phyloP scores from a whole-genome alignment of 1,140 invertebrate genomes.

The Aleiodes sp. region DNA sequence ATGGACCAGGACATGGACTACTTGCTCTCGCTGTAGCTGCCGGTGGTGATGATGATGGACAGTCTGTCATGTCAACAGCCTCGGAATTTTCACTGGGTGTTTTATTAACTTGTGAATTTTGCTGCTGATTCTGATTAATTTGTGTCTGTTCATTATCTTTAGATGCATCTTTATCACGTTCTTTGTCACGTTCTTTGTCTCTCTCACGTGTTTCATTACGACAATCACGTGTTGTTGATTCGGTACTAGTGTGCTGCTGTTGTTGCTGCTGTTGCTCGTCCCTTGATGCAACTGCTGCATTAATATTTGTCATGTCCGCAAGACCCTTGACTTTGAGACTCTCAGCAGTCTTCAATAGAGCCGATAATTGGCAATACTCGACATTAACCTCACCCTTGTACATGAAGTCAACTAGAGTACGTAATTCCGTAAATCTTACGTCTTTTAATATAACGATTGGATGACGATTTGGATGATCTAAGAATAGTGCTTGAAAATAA shows the following conservation, averaged over 20 bases:
- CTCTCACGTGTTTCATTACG: slow-evolving; percentile 35
- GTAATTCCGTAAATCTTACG: slow-evolving; percentile 88
- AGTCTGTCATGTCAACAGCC: slow-evolving; percentile 53
- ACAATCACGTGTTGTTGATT: slow-evolving; percentile 7
- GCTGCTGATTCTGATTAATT: slow-evolving; percentile 33
- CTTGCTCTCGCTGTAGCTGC: slow-evolving; percentile 58
- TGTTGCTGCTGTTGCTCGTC: slow-evolving; percentile 51
- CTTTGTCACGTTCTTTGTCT: slow-evolving; percentile 41
- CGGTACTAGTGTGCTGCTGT: slow-evolving; percentile 25
- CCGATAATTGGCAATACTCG: slow-evolving; percentile 89
- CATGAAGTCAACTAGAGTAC: slow-evolving; percentile 95
- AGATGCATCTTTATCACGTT: slow-evolving; percentile 33
- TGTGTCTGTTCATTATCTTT: slow-evolving; percentile 54
- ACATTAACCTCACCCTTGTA: slow-evolving; percentile 96
- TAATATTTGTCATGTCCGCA: slow-evolving; percentile 88
- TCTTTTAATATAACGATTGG: slow-evolving; percentile 94
- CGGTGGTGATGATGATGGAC: slow-evolving; percentile 55
- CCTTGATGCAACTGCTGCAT: slow-evolving; percentile 61
- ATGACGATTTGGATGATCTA: slow-evolving; percentile 88
- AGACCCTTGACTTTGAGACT: slow-evolving; percentile 91
- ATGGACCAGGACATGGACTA: slow-evolving; percentile 61
- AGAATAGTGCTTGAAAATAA: slow-evolving; percentile 91
- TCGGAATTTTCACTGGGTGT: slow-evolving; percentile 43
- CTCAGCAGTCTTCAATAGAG: slow-evolving; percentile 91
- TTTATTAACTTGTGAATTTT: slow-evolving; percentile 24